Evolutionary conservation across 1,140 invertebrate species (phyloP), one percentile per base, ranked within the genome.

Genomic region (Zaprionus nigranus): DNA sequence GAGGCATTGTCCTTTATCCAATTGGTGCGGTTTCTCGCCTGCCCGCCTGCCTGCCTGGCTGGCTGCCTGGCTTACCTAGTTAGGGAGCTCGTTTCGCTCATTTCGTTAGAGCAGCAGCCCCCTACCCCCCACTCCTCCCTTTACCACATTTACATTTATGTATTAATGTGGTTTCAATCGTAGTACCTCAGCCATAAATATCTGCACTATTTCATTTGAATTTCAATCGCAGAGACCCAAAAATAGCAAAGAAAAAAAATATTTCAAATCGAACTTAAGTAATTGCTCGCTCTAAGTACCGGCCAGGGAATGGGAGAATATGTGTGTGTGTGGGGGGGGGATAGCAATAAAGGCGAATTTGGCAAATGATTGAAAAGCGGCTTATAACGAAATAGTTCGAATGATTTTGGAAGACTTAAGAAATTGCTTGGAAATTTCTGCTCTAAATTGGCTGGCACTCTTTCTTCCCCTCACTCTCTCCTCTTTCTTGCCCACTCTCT

Each of bases 141-240:
- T 26, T 17, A 13, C 11, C 56, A 68, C 61, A 71, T 70, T 75
- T 70, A 69, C 72, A 70, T 75, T 75, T 75, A 64, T 64, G 60
- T 64, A 75, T 71, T 71, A 68, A 26, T 51, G 46, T 59, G 46
- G 57, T 67, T 61, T 60, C 15, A 22, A 15, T n/a, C 28, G 26
- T 54, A 58, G 26, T 54, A 58, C 28, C 46, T 51, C 46, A 22
- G 46, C 65, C 56, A 68, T 59, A 68, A 68, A 59, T 68, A 68
- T 51, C 56, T 57, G 26, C 54, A 59, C 54, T 59, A 59, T 38
- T 38, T 17, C 30, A 28, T 40, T 46, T 58, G 36, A 49, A 58
- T 58, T 66, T 66, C 38, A 36, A 28, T 28, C 13, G 22, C 24
- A 22, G 53, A 46, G n/a, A 46, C 40, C 40, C 40, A 46, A 46